These are phyloP conservation scores for Papilio xuthus DNA, from an alignment of 1,140 invertebrate genomes.

Conservation along the genomic window DNA sequence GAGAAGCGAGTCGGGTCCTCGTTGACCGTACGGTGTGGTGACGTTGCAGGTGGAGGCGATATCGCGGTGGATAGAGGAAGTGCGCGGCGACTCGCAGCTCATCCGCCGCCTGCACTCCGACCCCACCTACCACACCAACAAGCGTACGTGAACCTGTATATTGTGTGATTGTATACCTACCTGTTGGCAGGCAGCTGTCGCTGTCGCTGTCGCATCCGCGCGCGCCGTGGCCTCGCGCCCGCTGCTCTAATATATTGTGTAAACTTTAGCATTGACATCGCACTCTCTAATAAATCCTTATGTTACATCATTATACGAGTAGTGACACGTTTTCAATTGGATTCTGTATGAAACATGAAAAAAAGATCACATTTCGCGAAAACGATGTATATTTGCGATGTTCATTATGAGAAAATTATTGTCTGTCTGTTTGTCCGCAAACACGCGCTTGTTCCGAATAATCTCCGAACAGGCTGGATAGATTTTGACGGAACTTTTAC, in stretches of 20 bases:
- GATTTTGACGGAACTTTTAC: too few relatives aligned
- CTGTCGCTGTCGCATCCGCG: neutral
- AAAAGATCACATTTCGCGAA: too few relatives aligned
- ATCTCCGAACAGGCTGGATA: too few relatives aligned
- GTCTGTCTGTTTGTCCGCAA: too few relatives aligned
- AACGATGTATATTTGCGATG: too few relatives aligned
- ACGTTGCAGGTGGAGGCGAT: constrained; percentile 79
- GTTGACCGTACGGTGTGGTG: neutral
- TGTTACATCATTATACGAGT: too few relatives aligned
- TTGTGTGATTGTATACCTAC: neutral
- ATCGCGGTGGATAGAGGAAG: constrained; percentile 78
- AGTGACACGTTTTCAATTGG: too few relatives aligned
- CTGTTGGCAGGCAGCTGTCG: too few relatives aligned
- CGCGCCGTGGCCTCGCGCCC: neutral
- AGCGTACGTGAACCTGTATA: constrained; percentile 67
- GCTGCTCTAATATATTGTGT: neutral
- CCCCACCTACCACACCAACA: constrained; percentile 82
- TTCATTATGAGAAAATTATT: too few relatives aligned
- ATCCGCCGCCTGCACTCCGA: constrained; percentile 82
- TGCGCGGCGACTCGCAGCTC: constrained; percentile 78
- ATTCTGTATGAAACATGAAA: too few relatives aligned
- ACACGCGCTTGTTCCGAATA: too few relatives aligned
- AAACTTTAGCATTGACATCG: neutral
- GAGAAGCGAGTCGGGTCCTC: neutral
- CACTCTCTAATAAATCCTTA: neutral